These are phyloP conservation scores for Loxodonta africana DNA, from an alignment of 2,113 vertebrate genomes.

Conservation along the genomic window DNA sequence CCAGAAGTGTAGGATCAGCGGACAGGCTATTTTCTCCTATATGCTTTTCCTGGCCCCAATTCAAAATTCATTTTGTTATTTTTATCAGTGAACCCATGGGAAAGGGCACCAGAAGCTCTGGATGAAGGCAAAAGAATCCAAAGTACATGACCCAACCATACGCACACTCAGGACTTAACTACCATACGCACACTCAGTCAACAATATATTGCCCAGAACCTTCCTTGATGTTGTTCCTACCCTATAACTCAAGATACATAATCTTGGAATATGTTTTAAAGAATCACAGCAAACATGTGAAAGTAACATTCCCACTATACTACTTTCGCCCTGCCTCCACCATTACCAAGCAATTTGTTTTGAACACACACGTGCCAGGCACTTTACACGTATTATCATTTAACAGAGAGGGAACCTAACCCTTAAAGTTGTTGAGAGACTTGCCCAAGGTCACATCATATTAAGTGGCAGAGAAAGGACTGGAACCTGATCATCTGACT, in stretches of 20 bases:
- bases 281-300: not conserved
- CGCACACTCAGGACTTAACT: not conserved
- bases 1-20: slow-evolving; percentile 12
- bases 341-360: not conserved
- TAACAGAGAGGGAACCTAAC: slow-evolving; percentile 19
- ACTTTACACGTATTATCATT: not conserved
- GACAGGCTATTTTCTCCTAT: not conserved
- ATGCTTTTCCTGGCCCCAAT: not conserved
- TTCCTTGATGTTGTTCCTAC: not conserved
- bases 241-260: not conserved
- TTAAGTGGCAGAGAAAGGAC: slow-evolving; percentile 34
- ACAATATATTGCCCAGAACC: not conserved
- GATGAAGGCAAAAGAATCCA: not conserved
- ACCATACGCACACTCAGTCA: not conserved
- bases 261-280: slow-evolving; percentile 19
- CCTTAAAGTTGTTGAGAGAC: slow-evolving; percentile 12
- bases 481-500: not conserved
- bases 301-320: not conserved
- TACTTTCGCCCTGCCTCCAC: not conserved
- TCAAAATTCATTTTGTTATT: slow-evolving; percentile 41
- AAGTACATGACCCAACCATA: not conserved
- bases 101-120: not conserved
- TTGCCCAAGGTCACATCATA: not conserved
- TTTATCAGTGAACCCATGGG: not conserved
- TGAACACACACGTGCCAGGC: not conserved